Evolutionary conservation across 1,140 invertebrate genomes (phyloP).

Genomic region (Diploscapter pachys): DNA sequence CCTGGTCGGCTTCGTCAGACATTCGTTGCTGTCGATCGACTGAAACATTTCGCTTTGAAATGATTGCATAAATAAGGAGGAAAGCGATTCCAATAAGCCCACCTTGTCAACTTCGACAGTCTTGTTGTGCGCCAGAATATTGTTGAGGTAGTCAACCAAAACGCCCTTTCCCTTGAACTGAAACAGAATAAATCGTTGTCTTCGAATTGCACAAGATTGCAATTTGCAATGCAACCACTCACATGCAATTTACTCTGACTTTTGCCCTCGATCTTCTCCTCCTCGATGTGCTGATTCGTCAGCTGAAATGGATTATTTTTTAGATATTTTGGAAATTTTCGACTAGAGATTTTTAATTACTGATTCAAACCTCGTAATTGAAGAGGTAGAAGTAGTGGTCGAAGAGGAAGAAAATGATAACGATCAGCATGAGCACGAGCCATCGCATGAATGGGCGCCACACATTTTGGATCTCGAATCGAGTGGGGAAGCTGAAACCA

Average conservation of each 20-base stretch:
- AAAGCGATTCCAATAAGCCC: background rate
- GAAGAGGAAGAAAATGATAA: slow-evolving; percentile 2
- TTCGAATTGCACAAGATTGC: too few species aligned
- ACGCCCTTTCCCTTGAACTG: slow-evolving; percentile 10
- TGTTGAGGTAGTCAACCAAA: slow-evolving; percentile 16
- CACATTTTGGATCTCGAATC: slow-evolving; percentile 4
- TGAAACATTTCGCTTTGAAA: background rate
- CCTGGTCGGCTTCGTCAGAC: slow-evolving; percentile 5
- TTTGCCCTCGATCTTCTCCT: slow-evolving; percentile 5
- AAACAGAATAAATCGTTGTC: too few species aligned
- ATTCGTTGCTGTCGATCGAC: slow-evolving; percentile 13
- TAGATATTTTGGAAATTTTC: slow-evolving; percentile 1
- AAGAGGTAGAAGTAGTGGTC: slow-evolving; percentile 26
- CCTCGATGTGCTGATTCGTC: background rate
- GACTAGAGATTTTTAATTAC: background rate
- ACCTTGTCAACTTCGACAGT: slow-evolving; percentile 20
- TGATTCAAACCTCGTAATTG: slow-evolving; percentile 14
- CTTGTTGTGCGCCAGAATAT: slow-evolving; percentile 8
- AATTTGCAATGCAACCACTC: too few species aligned
- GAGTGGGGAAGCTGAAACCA: slow-evolving; percentile 21
- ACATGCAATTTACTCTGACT: background rate
- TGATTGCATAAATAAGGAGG: background rate
- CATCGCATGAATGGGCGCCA: slow-evolving; percentile 22
- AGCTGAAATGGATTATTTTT: slow-evolving; percentile 12
- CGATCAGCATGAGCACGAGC: slow-evolving; percentile 10